Evolutionary conservation across 2,888 invertebrate genomes (phyloP), one percentile per base, ranked within the genome.

Genomic region (Falcaria lacertinaria): DNA sequence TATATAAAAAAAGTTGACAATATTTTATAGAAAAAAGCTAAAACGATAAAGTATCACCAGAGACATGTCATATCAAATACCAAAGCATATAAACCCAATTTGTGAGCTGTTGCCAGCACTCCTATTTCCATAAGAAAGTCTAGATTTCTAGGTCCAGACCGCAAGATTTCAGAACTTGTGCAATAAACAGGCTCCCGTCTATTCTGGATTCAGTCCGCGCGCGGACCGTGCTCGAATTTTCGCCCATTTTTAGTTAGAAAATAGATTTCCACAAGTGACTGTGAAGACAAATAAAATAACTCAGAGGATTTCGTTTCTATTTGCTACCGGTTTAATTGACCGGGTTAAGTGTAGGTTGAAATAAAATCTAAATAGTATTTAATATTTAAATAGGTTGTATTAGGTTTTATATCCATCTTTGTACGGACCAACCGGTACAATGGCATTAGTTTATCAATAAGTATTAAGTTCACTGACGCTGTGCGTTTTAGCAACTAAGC

Each of bases 151-250:
- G 45, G 44, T 53, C 50, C 41, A 47, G 54, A 42, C 45, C 42
- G 48, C 45, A 46, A 54, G 48, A 50, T 49, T 51, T 49, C 51
- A 41, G 44, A 62, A 60, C 52, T 57, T 62, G 37, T 36, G 52
- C 61, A 65, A 67, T 70, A 64, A 66, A 68, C 60, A 63, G 57
- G 11, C 52, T 57, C 59, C 52, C 46, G 50, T 42, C 54, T 47
- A 68, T 77, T 79, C 64, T 47, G 65, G 58, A 80, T 80, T 76
- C 80, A 69, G 54, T 43, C 53, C 75, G 64, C 74, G 64, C 35
- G 43, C 45, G 52, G 50, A 43, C 59, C 58, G 60, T 68, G 73
- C 60, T 70, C 67, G 72, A 74, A 74, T 79, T 78, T 74, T 77
- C 77, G 72, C 66, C 70, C 69, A 65, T 72, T 69, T 64, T 70